Conservation (phyloP, 2,888 invertebrate genomes). For the Autographa pulchrina region DNA sequence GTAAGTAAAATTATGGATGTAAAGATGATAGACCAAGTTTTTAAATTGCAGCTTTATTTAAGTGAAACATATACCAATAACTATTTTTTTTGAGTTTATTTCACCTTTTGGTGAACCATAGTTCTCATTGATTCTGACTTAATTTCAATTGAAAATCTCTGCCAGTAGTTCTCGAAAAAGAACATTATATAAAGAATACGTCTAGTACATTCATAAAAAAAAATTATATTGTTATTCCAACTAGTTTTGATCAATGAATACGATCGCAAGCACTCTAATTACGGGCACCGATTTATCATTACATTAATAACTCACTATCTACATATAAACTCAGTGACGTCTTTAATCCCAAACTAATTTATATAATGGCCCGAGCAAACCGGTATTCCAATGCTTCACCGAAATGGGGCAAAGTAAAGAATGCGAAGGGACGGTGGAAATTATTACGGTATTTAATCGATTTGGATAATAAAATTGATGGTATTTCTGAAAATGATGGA, state of each 20-base stretch:
- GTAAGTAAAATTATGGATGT: too few relatives aligned
- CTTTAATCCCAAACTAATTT: conserved; percentile 71
- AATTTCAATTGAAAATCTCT: too few relatives aligned
- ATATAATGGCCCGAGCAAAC: conserved; percentile 67
- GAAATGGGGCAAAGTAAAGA: conserved; percentile 54
- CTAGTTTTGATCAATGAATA: not conserved
- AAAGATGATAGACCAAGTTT: too few relatives aligned
- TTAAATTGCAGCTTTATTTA: too few relatives aligned
- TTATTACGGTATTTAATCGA: conserved; percentile 37
- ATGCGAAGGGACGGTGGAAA: conserved; percentile 43
- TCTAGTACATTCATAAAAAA: too few relatives aligned
- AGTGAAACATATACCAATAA: too few relatives aligned
- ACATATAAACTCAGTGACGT: conserved; percentile 63
- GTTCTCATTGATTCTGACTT: too few relatives aligned
- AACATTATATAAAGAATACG: too few relatives aligned
- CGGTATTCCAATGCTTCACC: conserved; percentile 62
- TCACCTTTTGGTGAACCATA: too few relatives aligned
- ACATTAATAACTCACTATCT: conserved; percentile 47
- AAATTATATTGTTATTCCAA: not conserved
- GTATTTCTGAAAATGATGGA: not conserved
- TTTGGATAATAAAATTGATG: conserved; percentile 23
- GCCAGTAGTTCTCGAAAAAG: too few relatives aligned
- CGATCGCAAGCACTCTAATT: not conserved
- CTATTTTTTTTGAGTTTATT: too few relatives aligned
- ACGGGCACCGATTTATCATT: conserved; percentile 54